Conservation (phyloP, 2,888 invertebrate genomes). For the Spatulosminthurus flaviceps region DNA sequence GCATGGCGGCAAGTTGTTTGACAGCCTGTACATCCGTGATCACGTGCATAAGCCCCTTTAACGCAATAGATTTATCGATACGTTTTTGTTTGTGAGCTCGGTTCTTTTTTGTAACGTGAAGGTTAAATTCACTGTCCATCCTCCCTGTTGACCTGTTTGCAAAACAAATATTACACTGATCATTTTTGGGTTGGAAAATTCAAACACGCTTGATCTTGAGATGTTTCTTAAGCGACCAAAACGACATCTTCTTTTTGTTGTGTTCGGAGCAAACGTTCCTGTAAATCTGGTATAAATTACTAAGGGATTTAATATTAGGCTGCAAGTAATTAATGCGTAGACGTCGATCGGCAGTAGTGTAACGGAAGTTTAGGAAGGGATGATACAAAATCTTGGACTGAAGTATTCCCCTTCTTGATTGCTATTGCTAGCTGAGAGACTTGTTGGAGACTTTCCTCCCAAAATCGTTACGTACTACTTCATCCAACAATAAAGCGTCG, state of each 20-base stretch:
- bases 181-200: not conserved
- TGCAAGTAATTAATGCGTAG: not conserved
- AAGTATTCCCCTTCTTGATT: no score
- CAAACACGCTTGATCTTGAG: not conserved
- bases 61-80: not conserved
- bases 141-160: not conserved
- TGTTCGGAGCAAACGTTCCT: not conserved
- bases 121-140: not conserved
- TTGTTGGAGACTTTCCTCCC: no score
- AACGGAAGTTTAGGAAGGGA: not conserved
- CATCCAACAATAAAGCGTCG: no score
- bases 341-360: not conserved
- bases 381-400: not conserved
- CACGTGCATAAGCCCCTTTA: not conserved
- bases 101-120: not conserved
- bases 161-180: not conserved
- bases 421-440: no score
- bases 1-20: constrained; percentile 57
- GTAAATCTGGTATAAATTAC: not conserved
- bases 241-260: no score
- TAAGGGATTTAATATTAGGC: not conserved
- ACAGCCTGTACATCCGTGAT: constrained; percentile 63
- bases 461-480: no score
- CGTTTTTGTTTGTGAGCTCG: not conserved
- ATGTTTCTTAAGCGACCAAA: not conserved